Base-by-base conservation (phyloP, 2,888 invertebrate species). In the Plemyria rubiginata region DNA sequence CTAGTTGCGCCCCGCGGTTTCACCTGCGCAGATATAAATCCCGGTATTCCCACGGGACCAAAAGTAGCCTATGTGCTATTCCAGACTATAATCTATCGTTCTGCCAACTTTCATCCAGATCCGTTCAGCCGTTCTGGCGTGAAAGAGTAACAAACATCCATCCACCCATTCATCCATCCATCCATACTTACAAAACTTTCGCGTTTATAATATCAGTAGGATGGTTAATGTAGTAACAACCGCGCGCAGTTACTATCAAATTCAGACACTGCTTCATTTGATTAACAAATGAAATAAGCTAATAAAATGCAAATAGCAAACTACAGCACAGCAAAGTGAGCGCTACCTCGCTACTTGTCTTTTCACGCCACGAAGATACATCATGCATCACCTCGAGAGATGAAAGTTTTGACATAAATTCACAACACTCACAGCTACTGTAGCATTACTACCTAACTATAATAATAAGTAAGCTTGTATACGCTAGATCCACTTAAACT, bases 401-500 rank as follows among this genome's bases (percentile, higher is more conserved):
- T 48, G 28, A 43, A 43, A 45, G 45, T 16, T 51, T 65, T 64
- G 62, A 67, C 65, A 61, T 48, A 53, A 66, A 67, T 58, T 50
- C 60, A 59, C 60, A 29, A 51, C 50, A 60, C 46, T 61, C 56
- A 48, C 36, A 43, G 54, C 50, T 59, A 53, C 45, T 56, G 59
- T 62, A 49, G 61, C 54, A 9, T 16, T 45, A 50, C 58, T 62
- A 58, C 22, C 54, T 56, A 56, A 46, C 49, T 52, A 55, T 28
- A n/a, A n/a, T n/a, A n/a, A n/a, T n/a, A n/a, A n/a, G 28, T 12
- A 15, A 48, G 43, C 71, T 68, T 61, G 57, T 61, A 54, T 65
- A 70, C 59, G 59, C 54, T 60, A 68, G 66, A 68, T 72, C 62
- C 13, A 48, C 64, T 55, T 55, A 54, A 65, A 73, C 74, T 73